Evolutionary conservation across 2,797 vertebrate genomes (phyloP).

Genomic region (Sebastolobus altivelis): DNA sequence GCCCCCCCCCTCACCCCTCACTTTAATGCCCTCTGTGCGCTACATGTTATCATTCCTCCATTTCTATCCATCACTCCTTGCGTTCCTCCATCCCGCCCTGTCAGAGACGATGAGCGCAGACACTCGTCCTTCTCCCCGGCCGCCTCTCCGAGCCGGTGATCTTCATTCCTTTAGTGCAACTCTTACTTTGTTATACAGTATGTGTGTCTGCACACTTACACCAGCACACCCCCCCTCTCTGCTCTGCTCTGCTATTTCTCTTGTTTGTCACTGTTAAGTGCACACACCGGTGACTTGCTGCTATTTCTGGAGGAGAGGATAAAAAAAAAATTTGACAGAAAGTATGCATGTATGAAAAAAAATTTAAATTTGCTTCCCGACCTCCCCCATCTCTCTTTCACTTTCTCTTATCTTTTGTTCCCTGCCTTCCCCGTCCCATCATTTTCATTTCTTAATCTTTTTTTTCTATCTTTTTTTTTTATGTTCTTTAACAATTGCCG

Average conservation of each 20-base stretch:
- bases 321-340: slow-evolving; percentile 51
- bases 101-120: slow-evolving; percentile 53
- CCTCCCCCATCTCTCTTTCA: background rate
- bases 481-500: slow-evolving; percentile 22
- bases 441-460: slow-evolving; percentile 19
- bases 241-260: slow-evolving; percentile 40
- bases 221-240: slow-evolving; percentile 1
- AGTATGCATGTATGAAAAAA: slow-evolving; percentile 32
- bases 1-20: background rate
- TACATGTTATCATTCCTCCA: slow-evolving; percentile 48
- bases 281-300: slow-evolving; percentile 52
- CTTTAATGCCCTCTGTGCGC: slow-evolving; percentile 52
- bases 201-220: slow-evolving; percentile 36
- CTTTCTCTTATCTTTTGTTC: slow-evolving; percentile 34
- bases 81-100: slow-evolving; percentile 19
- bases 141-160: slow-evolving; percentile 56
- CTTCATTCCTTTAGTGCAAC: slow-evolving; percentile 56
- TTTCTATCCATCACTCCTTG: slow-evolving; percentile 55
- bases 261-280: slow-evolving; percentile 71
- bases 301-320: slow-evolving; percentile 68
- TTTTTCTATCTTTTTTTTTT: slow-evolving; percentile 1
- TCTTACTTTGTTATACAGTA: slow-evolving; percentile 57
- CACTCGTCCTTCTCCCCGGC: slow-evolving; percentile 49
- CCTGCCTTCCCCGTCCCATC: slow-evolving; percentile 11
- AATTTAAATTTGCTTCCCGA: slow-evolving; percentile 9